These are phyloP conservation scores for Trissonchulus sp. DNA, from an alignment of 2,888 invertebrate genomes.

Conservation along the genomic window DNA sequence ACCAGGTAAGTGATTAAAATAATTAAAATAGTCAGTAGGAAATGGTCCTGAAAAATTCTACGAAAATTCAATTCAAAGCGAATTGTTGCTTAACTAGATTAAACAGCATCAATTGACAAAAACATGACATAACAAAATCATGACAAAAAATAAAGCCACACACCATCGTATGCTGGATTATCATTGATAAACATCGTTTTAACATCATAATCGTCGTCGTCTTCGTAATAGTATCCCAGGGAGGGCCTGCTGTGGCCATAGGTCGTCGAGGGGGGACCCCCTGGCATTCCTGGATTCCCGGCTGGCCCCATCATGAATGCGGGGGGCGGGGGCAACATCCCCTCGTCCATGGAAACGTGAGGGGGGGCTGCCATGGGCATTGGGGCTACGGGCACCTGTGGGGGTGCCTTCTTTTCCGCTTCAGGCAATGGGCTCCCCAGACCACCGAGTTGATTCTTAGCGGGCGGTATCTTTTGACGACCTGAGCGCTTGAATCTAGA, in stretches of 20 bases:
- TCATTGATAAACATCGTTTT: conserved; percentile 44
- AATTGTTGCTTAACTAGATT: too few relatives aligned
- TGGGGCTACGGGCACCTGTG: not conserved
- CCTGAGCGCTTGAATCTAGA: too few relatives aligned
- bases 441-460: too few relatives aligned
- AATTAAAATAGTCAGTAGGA: too few relatives aligned
- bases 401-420: not conserved
- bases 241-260: not conserved
- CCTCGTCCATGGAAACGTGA: not conserved
- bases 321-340: not conserved
- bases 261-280: not conserved
- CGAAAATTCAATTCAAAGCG: too few relatives aligned
- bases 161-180: too few relatives aligned
- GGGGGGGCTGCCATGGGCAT: not conserved
- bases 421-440: not conserved
- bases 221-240: conserved; percentile 51
- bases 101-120: too few relatives aligned
- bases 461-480: too few relatives aligned
- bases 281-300: not conserved
- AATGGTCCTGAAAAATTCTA: too few relatives aligned
- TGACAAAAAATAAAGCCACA: too few relatives aligned
- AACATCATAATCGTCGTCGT: conserved; percentile 48
- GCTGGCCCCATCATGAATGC: not conserved
- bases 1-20: too few relatives aligned
- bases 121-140: too few relatives aligned